Evolutionary conservation across 2,888 invertebrate species (phyloP).

Genomic region (Coecobrya sp.): DNA sequence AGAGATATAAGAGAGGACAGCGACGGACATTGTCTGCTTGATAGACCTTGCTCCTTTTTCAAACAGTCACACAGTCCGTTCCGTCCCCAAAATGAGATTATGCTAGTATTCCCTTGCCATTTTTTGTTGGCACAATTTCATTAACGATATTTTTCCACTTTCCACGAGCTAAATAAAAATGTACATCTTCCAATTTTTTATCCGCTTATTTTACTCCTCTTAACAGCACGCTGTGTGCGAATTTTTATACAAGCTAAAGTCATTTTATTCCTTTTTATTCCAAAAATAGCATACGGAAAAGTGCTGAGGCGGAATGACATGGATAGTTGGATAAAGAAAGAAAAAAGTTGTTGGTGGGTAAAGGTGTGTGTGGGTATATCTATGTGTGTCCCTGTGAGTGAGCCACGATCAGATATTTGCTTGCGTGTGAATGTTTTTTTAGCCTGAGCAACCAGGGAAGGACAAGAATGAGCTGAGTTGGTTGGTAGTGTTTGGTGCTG

Average conservation of each 20-base stretch:
- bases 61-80: not conserved
- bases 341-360: constrained; percentile 54
- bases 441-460: not conserved
- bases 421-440: constrained; percentile 69
- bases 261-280: constrained; percentile 58
- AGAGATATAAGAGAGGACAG: not conserved
- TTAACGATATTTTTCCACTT: constrained; percentile 55
- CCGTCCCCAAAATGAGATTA: constrained; percentile 12
- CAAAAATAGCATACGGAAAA: constrained; percentile 51
- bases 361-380: not conserved
- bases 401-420: constrained; percentile 70
- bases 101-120: constrained; percentile 2
- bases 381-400: constrained; percentile 13
- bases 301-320: constrained; percentile 73
- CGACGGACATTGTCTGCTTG: constrained; percentile 22
- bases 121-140: constrained; percentile 76
- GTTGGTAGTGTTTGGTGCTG: not conserved
- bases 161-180: constrained; percentile 34
- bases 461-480: constrained; percentile 11
- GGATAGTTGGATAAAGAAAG: constrained; percentile 35
- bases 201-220: constrained; percentile 28
- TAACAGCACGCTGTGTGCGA: constrained; percentile 32
- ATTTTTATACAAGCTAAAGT: constrained; percentile 49
- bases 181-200: constrained; percentile 39
- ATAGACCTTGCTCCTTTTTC: constrained; percentile 4